These are phyloP conservation scores for Propithecus deckenii DNA, from an alignment of 2,797 vertebrate genomes.

Conservation along the genomic window DNA sequence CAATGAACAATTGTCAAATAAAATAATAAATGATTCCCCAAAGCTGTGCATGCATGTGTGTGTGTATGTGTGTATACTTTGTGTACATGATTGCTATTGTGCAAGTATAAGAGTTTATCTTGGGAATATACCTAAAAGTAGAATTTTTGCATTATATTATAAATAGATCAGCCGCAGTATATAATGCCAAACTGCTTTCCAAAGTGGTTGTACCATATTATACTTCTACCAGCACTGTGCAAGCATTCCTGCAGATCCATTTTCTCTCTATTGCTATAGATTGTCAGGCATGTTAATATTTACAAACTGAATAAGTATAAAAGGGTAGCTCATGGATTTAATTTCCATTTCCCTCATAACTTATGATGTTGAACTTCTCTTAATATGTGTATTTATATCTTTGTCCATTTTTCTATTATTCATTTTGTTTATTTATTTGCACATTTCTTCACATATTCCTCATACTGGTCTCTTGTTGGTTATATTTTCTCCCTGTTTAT, in stretches of 20 bases:
- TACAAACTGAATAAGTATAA: neutral
- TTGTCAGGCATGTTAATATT: neutral
- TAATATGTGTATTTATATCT: neutral
- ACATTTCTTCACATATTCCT: constrained; percentile 1
- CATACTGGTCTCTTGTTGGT: neutral
- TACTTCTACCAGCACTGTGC: neutral
- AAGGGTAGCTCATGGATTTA: neutral
- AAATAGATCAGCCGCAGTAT: neutral
- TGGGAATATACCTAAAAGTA: neutral
- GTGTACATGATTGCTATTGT: neutral
- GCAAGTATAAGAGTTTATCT: neutral
- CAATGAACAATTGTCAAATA: neutral
- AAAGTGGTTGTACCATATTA: neutral
- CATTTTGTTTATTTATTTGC: neutral
- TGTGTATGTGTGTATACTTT: neutral
- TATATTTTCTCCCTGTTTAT: neutral
- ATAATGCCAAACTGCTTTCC: neutral
- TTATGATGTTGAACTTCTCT: neutral
- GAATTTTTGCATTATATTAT: neutral
- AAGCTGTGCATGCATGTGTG: neutral
- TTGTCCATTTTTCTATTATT: neutral
- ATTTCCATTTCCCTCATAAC: neutral
- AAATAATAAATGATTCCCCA: neutral
- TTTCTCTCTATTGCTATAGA: neutral
- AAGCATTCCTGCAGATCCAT: neutral